Conservation (phyloP, 1,140 invertebrate genomes). For the Aradophagus sp. region DNA sequence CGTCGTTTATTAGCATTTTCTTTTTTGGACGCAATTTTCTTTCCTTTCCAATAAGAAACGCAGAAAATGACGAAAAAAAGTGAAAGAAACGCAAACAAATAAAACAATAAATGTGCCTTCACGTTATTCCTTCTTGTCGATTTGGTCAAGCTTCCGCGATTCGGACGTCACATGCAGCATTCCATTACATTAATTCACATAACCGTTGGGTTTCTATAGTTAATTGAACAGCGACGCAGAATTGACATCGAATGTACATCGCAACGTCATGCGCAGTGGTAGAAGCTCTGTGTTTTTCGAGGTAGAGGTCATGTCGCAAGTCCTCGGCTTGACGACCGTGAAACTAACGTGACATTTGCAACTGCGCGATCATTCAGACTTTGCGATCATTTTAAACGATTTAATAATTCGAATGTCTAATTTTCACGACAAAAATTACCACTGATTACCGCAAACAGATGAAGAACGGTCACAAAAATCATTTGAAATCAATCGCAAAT, state of each 20-base stretch:
- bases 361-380: not conserved
- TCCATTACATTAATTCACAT: constrained; percentile 50
- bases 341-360: constrained; percentile 25
- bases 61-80: too few species aligned
- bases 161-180: constrained; percentile 27
- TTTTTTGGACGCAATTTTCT: too few species aligned
- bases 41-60: too few species aligned
- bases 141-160: too few species aligned
- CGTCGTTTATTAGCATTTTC: too few species aligned
- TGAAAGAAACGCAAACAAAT: too few species aligned
- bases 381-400: constrained; percentile 12
- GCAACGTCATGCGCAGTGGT: constrained; percentile 52
- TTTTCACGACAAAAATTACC: too few species aligned
- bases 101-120: too few species aligned
- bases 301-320: constrained; percentile 37
- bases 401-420: too few species aligned
- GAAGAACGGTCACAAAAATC: not conserved
- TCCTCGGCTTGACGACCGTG: constrained; percentile 5
- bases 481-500: constrained; percentile 17
- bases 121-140: too few species aligned
- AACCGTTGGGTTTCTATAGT: constrained; percentile 45
- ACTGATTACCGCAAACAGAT: not conserved
- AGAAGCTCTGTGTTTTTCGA: constrained; percentile 55
- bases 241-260: constrained; percentile 55
- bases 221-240: constrained; percentile 55